Evolutionary conservation across 2,797 vertebrate genomes (phyloP).

Genomic region (Pseudochromis fuscus): DNA sequence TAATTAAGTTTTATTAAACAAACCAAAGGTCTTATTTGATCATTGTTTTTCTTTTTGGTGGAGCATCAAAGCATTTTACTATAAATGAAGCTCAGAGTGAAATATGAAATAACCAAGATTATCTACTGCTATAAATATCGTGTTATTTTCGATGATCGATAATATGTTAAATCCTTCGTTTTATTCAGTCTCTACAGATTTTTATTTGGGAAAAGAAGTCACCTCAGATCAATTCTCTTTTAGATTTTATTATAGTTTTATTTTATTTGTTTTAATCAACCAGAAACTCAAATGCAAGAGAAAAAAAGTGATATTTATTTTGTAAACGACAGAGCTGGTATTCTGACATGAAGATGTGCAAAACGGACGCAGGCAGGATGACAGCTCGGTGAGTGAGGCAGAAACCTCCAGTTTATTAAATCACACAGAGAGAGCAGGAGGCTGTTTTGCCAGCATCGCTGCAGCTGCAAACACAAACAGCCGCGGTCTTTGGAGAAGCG

Average conservation of each 20-base stretch:
- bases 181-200: no score
- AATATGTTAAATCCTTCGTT: no score
- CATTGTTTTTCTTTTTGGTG: no score
- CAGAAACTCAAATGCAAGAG: background rate
- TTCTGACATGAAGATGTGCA: slow-evolving; percentile 61
- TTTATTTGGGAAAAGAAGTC: background rate
- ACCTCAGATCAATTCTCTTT: background rate
- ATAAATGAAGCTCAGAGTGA: background rate
- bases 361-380: slow-evolving; percentile 25
- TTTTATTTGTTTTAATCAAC: background rate
- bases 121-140: background rate
- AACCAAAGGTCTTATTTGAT: background rate
- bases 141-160: no score
- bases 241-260: slow-evolving; percentile 20
- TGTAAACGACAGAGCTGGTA: slow-evolving; percentile 28
- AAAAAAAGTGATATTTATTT: slow-evolving; percentile 22
- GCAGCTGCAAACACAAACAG: slow-evolving; percentile 57
- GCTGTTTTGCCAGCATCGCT: slow-evolving; percentile 79
- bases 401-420: slow-evolving; percentile 63
- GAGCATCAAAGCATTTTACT: background rate
- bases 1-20: background rate
- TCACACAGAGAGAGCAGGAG: slow-evolving; percentile 65
- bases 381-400: slow-evolving; percentile 25
- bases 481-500: slow-evolving; percentile 69
- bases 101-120: background rate